phyloP scores from a whole-genome alignment of 2,113 vertebrate species.

The Caranx melampygus region DNA sequence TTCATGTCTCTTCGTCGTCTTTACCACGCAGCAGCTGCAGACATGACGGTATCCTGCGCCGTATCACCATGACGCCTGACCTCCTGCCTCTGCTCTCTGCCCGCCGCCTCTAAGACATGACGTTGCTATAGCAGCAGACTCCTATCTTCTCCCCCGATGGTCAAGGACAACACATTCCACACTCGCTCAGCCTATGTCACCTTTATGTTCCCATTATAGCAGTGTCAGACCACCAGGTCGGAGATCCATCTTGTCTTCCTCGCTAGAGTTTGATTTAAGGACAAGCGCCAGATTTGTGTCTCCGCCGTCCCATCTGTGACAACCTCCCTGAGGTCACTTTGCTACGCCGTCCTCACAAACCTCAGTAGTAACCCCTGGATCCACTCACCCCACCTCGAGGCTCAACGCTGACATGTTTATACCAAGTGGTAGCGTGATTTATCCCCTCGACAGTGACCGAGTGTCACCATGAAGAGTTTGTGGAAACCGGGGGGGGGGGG shows the following conservation, averaged over 20 bases:
- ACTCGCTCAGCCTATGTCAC: constrained; percentile 35
- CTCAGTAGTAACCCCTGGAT: constrained; percentile 49
- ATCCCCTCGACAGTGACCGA: constrained; percentile 39
- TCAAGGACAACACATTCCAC: constrained; percentile 48
- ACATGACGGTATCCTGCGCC: constrained; percentile 72
- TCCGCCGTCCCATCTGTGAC: neutral
- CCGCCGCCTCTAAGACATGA: constrained; percentile 60
- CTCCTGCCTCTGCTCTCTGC: constrained; percentile 50
- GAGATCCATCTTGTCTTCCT: neutral
- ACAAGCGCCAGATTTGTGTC: neutral
- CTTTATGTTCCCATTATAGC: constrained; percentile 29
- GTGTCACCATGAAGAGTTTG: constrained; percentile 29
- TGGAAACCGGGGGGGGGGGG: constrained; percentile 12
- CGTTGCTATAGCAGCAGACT: constrained; percentile 50
- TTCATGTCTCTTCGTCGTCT: constrained; percentile 61
- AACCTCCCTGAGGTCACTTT: constrained; percentile 8
- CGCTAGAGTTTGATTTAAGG: constrained; percentile 26
- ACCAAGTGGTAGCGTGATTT: constrained; percentile 58
- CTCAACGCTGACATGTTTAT: constrained; percentile 68
- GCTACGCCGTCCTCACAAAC: constrained; percentile 7
- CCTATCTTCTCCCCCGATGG: constrained; percentile 43
- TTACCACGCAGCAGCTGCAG: constrained; percentile 68
- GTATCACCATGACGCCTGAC: constrained; percentile 72
- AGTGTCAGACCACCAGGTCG: constrained; percentile 2
- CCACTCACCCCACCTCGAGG: constrained; percentile 35